Evolutionary conservation across 1,140 invertebrate species (phyloP), one percentile per base, ranked within the genome.

Genomic region (Pantala flavescens): DNA sequence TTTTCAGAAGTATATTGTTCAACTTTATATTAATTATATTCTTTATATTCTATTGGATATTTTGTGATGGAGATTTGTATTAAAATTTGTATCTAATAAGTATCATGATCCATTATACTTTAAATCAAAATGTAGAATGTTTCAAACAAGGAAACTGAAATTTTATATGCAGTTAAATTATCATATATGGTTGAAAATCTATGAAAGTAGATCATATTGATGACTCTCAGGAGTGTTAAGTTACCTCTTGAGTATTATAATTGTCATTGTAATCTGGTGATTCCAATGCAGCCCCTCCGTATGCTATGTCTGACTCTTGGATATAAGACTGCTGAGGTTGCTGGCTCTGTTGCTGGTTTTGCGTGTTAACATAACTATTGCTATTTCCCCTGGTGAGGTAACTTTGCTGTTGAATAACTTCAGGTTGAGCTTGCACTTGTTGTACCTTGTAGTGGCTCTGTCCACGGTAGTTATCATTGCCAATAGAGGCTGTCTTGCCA

Each of bases 261-360:
- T 79, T 78, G 71, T 78, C 77, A 49, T 78, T 78, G 73, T 79
- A 79, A 43, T 78, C 78, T 23, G 78, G 78, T 36, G 77, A 24
- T n/a, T 42, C 55, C 16, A 74, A 63, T 77, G 77, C 21, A 28
- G 63, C 72, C 70, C 71, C 55, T 75, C 74, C 42, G 70, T 71
- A 76, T 24, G 71, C 28, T 42, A 63, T 23, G 21, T 63, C 43
- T 71, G 23, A 71, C 23, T 23, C 36, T 36, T 23, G 21, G 16
- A 36, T 23, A 24, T 24, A 19, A 19, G 72, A 11, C 72, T 75
- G 75, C 43, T 73, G 71, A 43, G 73, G 75, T 24, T 72, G 43
- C n/a, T 42, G 75, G 7, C 63, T 55, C 24, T 74, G 23, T 23
- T 70, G 43, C 49, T 36, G 28, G 28, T 36, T 36, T 21, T 63